These are phyloP conservation scores for Decapterus maruadsi DNA, from an alignment of 2,797 vertebrate genomes.

Conservation along the genomic window DNA sequence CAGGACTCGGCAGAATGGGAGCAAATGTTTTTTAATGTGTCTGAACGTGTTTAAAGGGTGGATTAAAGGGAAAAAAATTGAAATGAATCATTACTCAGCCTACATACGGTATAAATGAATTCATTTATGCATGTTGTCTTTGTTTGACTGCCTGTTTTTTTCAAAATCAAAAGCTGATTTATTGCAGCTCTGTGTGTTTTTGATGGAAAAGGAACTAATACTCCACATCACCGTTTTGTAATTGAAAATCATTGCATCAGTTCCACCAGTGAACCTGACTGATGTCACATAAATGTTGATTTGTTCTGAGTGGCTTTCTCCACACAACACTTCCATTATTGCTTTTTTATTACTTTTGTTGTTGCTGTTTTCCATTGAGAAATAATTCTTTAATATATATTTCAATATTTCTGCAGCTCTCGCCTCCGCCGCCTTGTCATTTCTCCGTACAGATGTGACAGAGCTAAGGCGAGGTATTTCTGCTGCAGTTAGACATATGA, in stretches of 20 bases:
- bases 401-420: slow-evolving; percentile 76
- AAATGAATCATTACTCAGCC: slow-evolving; percentile 17
- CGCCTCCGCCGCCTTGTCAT: slow-evolving; percentile 57
- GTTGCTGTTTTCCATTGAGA: slow-evolving; percentile 81
- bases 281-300: slow-evolving; percentile 83
- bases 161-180: slow-evolving; percentile 23
- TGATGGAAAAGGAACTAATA: slow-evolving; percentile 66
- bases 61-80: not conserved
- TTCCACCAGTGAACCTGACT: slow-evolving; percentile 74
- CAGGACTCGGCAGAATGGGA: not conserved
- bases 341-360: slow-evolving; percentile 84
- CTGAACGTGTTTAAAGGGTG: not conserved
- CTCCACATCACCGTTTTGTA: slow-evolving; percentile 67
- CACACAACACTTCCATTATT: slow-evolving; percentile 80
- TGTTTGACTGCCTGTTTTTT: slow-evolving; percentile 15
- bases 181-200: slow-evolving; percentile 36
- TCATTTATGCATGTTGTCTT: not conserved
- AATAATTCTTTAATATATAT: slow-evolving; percentile 85
- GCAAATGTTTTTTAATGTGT: not conserved
- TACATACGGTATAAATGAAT: not conserved
- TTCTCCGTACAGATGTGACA: slow-evolving; percentile 48
- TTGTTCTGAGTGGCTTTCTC: slow-evolving; percentile 78
- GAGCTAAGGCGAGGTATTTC: slow-evolving; percentile 57
- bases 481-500: slow-evolving; percentile 68
- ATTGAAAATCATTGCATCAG: slow-evolving; percentile 79